Base-by-base conservation (phyloP, 1,140 invertebrate genomes). In the Calephelis nemesis region DNA sequence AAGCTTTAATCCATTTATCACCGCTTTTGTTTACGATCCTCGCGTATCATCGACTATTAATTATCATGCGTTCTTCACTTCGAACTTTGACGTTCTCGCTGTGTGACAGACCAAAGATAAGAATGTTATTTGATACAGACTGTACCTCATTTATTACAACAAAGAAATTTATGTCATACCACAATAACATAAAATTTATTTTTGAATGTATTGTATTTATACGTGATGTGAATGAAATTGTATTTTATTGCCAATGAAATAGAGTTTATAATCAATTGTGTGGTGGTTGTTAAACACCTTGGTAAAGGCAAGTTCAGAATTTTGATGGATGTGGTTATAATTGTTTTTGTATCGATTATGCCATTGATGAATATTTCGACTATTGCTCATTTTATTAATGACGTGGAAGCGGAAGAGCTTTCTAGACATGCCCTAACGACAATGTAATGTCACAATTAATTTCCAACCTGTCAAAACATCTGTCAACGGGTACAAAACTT, bases 271-370 rank as follows among this genome's bases (percentile, higher is more conserved):
- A 74, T 83, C 62, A 62, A 77, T 67, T 68, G 60, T 47, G 11
- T 9, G 60, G 40, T 13, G 67, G 66, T 60, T 65, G 69, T 8
- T 64, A 68, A 74, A 85, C 78, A 78, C 78, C 79, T 84, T 75
- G 63, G 71, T 73, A 74, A 76, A 82, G 72, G 71, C 69, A 73
- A 87, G 79, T 88, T 81, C 79, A 87, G 80, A 85, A 90, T 90
- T 88, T 91, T 91, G 88, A 91, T 91, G 84, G 83, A 91, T 91
- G 87, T 82, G 80, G 79, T 91, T 91, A 91, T 91, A 91, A 91
- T 91, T 91, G 86, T 91, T 91, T 91, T 85, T 88, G 88, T 91
- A 91, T 91, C 87, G 89, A 91, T 91, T 91, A 91, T 91, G 89
- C 87, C 87, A 91, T 88, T 90, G 89, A 91, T 90, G 90, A 89